Base-by-base conservation (phyloP, 2,888 invertebrate genomes). In the Blera fallax region DNA sequence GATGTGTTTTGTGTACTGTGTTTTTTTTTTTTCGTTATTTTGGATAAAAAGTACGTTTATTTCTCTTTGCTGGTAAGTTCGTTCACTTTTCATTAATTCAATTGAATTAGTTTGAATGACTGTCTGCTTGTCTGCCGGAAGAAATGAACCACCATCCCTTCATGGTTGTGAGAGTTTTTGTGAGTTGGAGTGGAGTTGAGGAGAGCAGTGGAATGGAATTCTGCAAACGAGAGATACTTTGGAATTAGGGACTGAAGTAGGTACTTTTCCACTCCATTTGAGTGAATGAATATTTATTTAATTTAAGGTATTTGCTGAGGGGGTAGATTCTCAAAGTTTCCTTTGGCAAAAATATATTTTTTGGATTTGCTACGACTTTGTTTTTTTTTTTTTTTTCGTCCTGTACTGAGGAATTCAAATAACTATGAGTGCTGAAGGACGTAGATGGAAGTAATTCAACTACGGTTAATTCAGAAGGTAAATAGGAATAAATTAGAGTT, bases 61-160 rank as follows among this genome's bases (percentile, higher is more conserved):
- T 27, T 60, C 64, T 34, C 29, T 14, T 64, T 48, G 34, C 37
- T 67, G 64, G 70, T 62, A 81, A 81, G 85, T 85, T 85, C 85
- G 85, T 85, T 85, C 80, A 85, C 85, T 85, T 85, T 85, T 85
- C 85, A 85, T 85, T 85, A 85, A 81, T 81, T 85, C 85, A 85
- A 85, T 85, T 81, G 85, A 85, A 85, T 85, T 85, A 81, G 85
- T 85, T 85, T 85, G 85, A 85, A 85, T 85, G 81, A 81, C 70
- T 85, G 85, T 85, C 81, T 85, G 72, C 76, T 81, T 81, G 85
- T 85, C 81, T 81, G 72, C 62, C 70, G 74, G 80, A 65, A 72
- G 79, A 70, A 80, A 60, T 74, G 58, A 83, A 65, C 70, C 80
- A 79, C 74, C 74, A 65, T 74, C 74, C 43, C 32, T 37, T 14